phyloP scores from a whole-genome alignment of 2,113 vertebrate genomes.

The Psophia crepitans region DNA sequence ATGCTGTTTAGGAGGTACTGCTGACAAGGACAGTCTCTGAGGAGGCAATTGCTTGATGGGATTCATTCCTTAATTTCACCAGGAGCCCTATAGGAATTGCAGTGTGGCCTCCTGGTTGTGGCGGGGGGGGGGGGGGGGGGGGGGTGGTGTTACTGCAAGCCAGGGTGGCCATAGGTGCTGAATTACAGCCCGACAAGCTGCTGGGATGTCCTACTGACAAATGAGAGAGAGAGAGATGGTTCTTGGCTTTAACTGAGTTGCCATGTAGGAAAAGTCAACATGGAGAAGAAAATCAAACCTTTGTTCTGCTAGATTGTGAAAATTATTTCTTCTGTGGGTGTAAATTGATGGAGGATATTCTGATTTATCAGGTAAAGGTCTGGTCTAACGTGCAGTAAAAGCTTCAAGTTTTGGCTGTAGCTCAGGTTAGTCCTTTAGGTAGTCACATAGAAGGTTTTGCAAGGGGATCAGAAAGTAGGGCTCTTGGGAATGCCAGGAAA shows the following conservation, averaged over 20 bases:
- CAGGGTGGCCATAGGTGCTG: background rate
- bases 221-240: background rate
- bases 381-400: background rate
- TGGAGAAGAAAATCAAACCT: background rate
- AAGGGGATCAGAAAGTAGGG: background rate
- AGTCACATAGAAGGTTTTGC: slow-evolving; percentile 3
- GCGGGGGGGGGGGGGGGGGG: too few species aligned
- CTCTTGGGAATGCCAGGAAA: slow-evolving; percentile 16
- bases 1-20: background rate
- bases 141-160: background rate
- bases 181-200: background rate
- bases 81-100: background rate
- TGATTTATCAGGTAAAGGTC: slow-evolving; percentile 52
- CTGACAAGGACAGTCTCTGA: background rate
- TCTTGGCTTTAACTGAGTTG: background rate
- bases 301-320: background rate
- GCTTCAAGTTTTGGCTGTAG: background rate
- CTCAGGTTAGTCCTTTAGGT: slow-evolving; percentile 7
- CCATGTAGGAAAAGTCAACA: slow-evolving; percentile 1
- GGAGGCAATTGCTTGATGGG: background rate
- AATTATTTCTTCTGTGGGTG: slow-evolving; percentile 11
- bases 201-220: background rate
- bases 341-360: slow-evolving; percentile 5
- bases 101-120: background rate
- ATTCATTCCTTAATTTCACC: background rate